Conservation (phyloP, 2,888 invertebrate genomes). For the Diogma glabrata region DNA sequence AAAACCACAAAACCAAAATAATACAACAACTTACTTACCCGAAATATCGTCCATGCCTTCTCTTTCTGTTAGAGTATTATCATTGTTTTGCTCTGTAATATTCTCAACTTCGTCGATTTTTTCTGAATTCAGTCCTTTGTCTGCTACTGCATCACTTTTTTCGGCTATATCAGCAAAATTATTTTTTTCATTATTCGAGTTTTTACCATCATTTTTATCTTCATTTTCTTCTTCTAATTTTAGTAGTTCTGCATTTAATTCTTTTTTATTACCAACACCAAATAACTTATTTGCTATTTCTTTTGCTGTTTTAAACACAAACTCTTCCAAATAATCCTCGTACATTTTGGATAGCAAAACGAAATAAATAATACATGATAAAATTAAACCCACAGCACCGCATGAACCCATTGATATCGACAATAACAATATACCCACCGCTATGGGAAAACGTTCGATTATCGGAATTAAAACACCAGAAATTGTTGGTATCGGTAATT, state of each 20-base stretch:
- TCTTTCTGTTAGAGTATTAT: not conserved
- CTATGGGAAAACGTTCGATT: slow-evolving; percentile 55
- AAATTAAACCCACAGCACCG: slow-evolving; percentile 57
- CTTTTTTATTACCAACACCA: slow-evolving; percentile 18
- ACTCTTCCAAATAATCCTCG: slow-evolving; percentile 52
- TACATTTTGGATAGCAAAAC: slow-evolving; percentile 56
- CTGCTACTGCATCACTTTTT: not conserved
- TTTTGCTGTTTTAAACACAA: slow-evolving; percentile 37
- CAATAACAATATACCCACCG: slow-evolving; percentile 51
- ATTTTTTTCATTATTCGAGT: not conserved
- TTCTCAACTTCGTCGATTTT: not conserved
- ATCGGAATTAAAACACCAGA: slow-evolving; percentile 44
- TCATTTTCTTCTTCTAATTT: not conserved
- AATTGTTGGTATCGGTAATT: slow-evolving; percentile 20
- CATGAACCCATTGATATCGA: slow-evolving; percentile 55
- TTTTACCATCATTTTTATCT: slow-evolving; percentile 6
- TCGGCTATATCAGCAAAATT: not conserved
- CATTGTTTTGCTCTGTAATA: not conserved
- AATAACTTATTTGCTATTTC: slow-evolving; percentile 26
- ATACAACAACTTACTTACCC: too few species aligned
- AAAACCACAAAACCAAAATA: too few species aligned
- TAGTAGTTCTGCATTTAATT: too few species aligned
- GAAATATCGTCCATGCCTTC: not conserved
- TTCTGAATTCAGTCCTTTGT: not conserved
- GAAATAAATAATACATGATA: slow-evolving; percentile 56